Evolutionary conservation across 2,888 invertebrate species (phyloP), one percentile per base, ranked within the genome.

Genomic region (Erebia ligea): DNA sequence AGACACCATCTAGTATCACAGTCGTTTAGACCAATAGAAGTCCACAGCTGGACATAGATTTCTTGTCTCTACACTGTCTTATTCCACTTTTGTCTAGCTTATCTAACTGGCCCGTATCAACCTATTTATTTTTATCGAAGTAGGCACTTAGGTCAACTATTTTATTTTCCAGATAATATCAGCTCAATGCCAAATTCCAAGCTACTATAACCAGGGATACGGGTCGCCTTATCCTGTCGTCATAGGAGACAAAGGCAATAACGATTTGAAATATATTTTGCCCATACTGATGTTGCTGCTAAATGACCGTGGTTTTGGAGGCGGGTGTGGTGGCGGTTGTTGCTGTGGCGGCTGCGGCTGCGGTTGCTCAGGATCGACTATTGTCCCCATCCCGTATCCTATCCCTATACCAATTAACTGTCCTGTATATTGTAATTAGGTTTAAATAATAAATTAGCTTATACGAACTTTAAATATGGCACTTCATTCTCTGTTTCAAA

Each of bases 221-320:
- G 81, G 82, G 1, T 67, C 68, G 5, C 78, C 78, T 0, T 81
- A 77, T 67, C 86, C 86, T 5, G 80, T 88, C n/a, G 79, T 87
- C 19, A 79, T 88, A 58, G 76, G 75, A 50, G 78, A 79, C 8
- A 77, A 81, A 48, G 82, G 84, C 19, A 82, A 86, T 17, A 82
- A 84, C 34, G 80, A 82, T 8, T 72, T 81, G 68, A 81, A 76
- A 61, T 66, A 64, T 19, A 81, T 89, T 9, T 71, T 82, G 72
- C 89, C 89, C 0, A 76, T 89, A 63, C 76, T 89, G 2, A 74
- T 89, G 1, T 79, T 89, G 6, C 67, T 89, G 9, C 73, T 87
- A 13, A 78, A 79, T 71, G 84, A 86, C 68, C 81, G 80, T 6
- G 78, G 80, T 0, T 74, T 74, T 48, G 76, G 75, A 10, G 63